A percentile compares a stretch with the other conserved stretches of the same genome.
phyloP scores from a whole-genome alignment of 1,140 invertebrate genomes.

The Maniola jurtina region DNA sequence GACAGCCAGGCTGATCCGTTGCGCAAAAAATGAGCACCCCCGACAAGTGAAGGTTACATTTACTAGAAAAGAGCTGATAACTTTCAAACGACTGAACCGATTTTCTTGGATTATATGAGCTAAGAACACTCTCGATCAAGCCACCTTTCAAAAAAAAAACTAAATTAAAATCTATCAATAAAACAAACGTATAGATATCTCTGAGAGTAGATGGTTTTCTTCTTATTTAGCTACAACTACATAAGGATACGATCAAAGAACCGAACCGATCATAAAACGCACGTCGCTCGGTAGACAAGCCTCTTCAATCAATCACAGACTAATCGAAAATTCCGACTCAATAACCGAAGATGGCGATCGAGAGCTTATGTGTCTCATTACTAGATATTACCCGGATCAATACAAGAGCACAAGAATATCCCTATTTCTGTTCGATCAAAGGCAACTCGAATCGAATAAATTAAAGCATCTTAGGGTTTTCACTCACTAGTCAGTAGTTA shows the following conservation, averaged over 20 bases:
- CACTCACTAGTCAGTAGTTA: background rate
- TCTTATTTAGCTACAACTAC: conserved; percentile 13
- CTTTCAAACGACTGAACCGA: no score
- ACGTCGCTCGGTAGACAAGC: conserved; percentile 60
- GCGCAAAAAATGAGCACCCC: no score
- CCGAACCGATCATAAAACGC: conserved; percentile 74
- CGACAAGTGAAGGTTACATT: no score
- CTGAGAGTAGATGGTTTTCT: background rate
- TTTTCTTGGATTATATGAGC: no score
- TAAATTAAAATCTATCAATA: no score
- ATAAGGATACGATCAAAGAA: conserved; percentile 43
- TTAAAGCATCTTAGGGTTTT: conserved; percentile 47
- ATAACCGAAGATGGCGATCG: conserved; percentile 61
- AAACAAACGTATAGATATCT: background rate
- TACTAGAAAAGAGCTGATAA: no score
- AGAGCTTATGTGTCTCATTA: conserved; percentile 69
- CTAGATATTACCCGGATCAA: conserved; percentile 59
- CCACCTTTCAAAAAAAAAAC: no score
- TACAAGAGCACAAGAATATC: conserved; percentile 46
- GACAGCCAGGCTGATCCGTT: no score
- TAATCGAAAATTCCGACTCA: conserved; percentile 77
- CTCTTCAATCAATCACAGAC: conserved; percentile 73
- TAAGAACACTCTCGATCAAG: no score
- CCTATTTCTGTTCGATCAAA: conserved; percentile 62
- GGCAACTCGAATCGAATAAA: conserved; percentile 53